Conservation (phyloP, 1,140 invertebrate species). For the Pseudomyrmex dendroicus region DNA sequence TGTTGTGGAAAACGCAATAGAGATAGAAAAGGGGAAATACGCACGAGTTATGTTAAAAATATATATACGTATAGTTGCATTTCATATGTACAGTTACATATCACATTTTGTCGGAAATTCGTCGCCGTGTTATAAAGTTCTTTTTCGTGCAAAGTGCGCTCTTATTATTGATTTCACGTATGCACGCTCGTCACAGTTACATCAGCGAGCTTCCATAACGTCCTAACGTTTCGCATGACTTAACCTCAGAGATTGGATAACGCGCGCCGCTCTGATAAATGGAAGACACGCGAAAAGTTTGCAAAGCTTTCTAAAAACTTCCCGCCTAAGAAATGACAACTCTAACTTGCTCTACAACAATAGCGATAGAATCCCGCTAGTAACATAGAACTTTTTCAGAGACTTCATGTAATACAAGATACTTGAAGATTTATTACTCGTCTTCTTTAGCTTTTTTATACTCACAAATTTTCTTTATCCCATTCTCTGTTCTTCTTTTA, state of each 20-base stretch:
- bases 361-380: slow-evolving; percentile 44
- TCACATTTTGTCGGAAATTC: slow-evolving; percentile 15
- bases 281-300: slow-evolving; percentile 55
- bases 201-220: slow-evolving; percentile 23
- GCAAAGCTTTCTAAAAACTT: slow-evolving; percentile 33
- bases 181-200: slow-evolving; percentile 40
- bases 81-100: too few relatives aligned
- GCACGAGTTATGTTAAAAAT: background rate
- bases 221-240: slow-evolving; percentile 49
- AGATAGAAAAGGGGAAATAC: background rate
- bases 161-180: slow-evolving; percentile 24
- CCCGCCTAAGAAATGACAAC: slow-evolving; percentile 25
- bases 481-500: background rate
- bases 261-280: slow-evolving; percentile 38
- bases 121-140: background rate
- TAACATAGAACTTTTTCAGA: slow-evolving; percentile 15
- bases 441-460: background rate
- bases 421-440: slow-evolving; percentile 21
- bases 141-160: background rate
- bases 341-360: slow-evolving; percentile 41
- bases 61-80: background rate
- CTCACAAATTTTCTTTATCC: background rate
- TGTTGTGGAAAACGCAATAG: background rate
- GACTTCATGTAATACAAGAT: slow-evolving; percentile 5
- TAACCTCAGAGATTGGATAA: slow-evolving; percentile 42